These are phyloP conservation scores for Maniola jurtina DNA, from an alignment of 1,140 invertebrate genomes.

Conservation along the genomic window DNA sequence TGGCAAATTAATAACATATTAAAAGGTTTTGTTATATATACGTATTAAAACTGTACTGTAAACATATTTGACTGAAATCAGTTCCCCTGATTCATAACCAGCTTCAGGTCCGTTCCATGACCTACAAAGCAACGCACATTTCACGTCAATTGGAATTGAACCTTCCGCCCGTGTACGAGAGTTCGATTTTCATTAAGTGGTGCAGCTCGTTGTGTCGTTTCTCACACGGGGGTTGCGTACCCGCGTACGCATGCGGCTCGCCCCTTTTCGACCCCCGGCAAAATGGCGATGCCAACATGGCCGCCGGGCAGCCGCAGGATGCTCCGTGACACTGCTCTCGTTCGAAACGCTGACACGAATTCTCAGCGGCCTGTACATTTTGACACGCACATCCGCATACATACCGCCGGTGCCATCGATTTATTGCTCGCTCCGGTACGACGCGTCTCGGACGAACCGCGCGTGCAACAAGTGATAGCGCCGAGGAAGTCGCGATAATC, in stretches of 20 bases:
- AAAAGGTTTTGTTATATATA: not conserved
- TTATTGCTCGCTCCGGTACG: constrained; percentile 44
- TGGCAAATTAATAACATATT: too few relatives aligned
- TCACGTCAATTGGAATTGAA: constrained; percentile 40
- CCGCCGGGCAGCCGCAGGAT: constrained; percentile 74
- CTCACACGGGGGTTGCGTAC: constrained; percentile 57
- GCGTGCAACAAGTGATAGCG: constrained; percentile 74
- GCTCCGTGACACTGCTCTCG: constrained; percentile 63
- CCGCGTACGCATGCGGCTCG: constrained; percentile 75
- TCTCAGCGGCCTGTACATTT: constrained; percentile 52
- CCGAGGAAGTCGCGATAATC: constrained; percentile 49
- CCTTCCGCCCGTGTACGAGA: constrained; percentile 48
- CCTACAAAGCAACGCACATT: constrained; percentile 68
- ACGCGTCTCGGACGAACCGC: constrained; percentile 42
- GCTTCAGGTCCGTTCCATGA: constrained; percentile 62
- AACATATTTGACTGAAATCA: constrained; percentile 57
- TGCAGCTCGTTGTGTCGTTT: constrained; percentile 62
- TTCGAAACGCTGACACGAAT: constrained; percentile 62
- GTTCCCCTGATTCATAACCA: constrained; percentile 61
- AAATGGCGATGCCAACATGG: constrained; percentile 75
- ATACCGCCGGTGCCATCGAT: constrained; percentile 51
- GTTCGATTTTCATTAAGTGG: constrained; percentile 40
- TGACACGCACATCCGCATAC: constrained; percentile 52
- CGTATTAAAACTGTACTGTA: constrained; percentile 15
- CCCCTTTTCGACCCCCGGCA: constrained; percentile 68